Evolutionary conservation across 2,888 invertebrate species (phyloP), one percentile per base, ranked within the genome.

Genomic region (Frankliniella intonsa): DNA sequence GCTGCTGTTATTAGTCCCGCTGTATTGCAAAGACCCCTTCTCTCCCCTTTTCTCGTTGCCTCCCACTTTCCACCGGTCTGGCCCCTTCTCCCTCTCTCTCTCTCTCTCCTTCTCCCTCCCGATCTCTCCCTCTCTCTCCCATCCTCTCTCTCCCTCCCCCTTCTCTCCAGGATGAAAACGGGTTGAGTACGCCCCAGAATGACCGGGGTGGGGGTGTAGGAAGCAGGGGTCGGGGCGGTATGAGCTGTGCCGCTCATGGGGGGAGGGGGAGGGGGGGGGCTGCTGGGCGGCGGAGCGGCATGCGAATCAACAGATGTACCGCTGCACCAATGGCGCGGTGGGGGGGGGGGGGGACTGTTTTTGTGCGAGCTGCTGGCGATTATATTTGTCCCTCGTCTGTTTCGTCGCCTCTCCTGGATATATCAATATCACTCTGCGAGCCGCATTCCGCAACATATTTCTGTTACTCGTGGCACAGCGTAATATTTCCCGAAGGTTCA

Each of bases 231-330:
- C 22, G n/a, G 69, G 7, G 2, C 55, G 17, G 55, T 14, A 55
- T 55, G 55, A 1, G 7, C 17, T 17, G 19, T 14, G 62, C 17
- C 62, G 62, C 19, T 62, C 11, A 12, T 51, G 55, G 55, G 14
- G 62, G 62, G 12, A 12, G 62, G 62, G 62, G 17, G 62, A 19
- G 62, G 62, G 11, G 12, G 55, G 51, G 12, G 51, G 51, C 55
- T 9, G n/a, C 55, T 3, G 14, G 55, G 55, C 55, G 7, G 55
- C 55, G 7, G 55, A 12, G 62, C 62, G 62, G 17, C 55, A 17
- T 76, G 69, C 25, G 69, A 76, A 76, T 76, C 69, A 76, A 76
- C 69, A 76, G 69, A 25, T 76, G 69, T 25, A 76, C 69, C n/a
- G 11, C 69, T 3, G 69, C 11, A 19, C 55, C 19, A 1, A 62